Base-by-base conservation (phyloP, 2,113 vertebrate species). In the Oophaga pumilio region DNA sequence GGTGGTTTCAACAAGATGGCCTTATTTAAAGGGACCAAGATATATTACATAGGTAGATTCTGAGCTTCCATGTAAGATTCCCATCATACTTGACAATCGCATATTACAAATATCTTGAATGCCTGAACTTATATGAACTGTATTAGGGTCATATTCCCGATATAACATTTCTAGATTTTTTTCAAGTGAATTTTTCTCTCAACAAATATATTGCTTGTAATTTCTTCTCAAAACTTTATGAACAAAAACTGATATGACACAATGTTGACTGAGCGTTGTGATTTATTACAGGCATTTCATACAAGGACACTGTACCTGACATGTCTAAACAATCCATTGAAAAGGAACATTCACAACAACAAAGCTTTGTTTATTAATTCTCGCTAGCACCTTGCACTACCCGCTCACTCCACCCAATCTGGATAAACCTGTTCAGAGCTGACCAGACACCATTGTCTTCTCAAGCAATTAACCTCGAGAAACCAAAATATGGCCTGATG, bases 381-480 rank as follows among this genome's bases (percentile, higher is more conserved):
- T 60, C 84, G 28, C 83, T 84, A 66, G 68, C 15, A 1, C 56
- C 84, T 89, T 73, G n/a, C 20, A 8, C 8, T 49, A 12, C 62
- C 56, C 20, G 5, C 28, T n/a, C 26, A 2, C 85, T 78, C 85
- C 85, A 86, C 85, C 85, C 76, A 64, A 10, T 49, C 3, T 89
- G 85, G 62, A 84, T 49, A 88, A 52, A 81, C 17, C 6, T 86
- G 69, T 59, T 91, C 66, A 80, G 7, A 68, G 62, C 1, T 73
- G 49, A 89, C 6, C 4, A 56, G 74, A 79, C 76, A 52, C 22
- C 28, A 81, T 85, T 74, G 90, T 91, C 17, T 28, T 59, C 53
- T 60, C 53, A 7, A 43, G 17, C 18, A n/a, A 85, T 74, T 78
- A 68, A 26, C 26, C 74, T 56, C 17, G 24, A 78, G 43, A 53